Conservation (phyloP, 2,888 invertebrate species). For the Caenorhabditis uteleia region DNA sequence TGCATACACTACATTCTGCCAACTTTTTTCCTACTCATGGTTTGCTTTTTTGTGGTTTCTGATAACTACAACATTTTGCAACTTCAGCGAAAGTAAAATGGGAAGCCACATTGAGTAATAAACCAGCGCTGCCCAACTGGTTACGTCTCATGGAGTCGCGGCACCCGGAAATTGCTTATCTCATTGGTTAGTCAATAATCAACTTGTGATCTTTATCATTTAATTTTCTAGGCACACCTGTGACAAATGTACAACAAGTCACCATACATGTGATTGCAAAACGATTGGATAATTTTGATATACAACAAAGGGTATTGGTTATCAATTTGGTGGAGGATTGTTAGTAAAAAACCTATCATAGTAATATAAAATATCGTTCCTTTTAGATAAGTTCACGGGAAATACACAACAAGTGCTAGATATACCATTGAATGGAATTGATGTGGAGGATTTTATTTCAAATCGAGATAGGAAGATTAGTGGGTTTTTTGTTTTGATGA, state of each 20-base stretch:
- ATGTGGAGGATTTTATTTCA: slow-evolving; percentile 63
- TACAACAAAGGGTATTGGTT: slow-evolving; percentile 57
- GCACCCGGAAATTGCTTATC: slow-evolving; percentile 64
- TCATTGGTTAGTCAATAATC: slow-evolving; percentile 39
- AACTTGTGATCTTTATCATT: background rate
- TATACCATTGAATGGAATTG: slow-evolving; percentile 56
- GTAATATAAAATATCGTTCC: background rate
- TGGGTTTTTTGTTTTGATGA: slow-evolving; percentile 9
- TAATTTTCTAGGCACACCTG: slow-evolving; percentile 56
- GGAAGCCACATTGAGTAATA: slow-evolving; percentile 63
- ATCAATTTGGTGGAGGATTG: slow-evolving; percentile 60
- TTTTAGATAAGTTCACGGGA: slow-evolving; percentile 36
- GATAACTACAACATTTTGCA: background rate
- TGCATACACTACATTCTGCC: slow-evolving; percentile 65
- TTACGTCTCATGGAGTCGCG: slow-evolving; percentile 60
- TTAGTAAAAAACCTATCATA: slow-evolving; percentile 18
- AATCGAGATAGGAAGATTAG: slow-evolving; percentile 48
- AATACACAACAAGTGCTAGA: slow-evolving; percentile 59
- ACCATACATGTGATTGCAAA: slow-evolving; percentile 66
- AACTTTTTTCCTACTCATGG: slow-evolving; percentile 62
- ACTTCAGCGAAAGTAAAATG: slow-evolving; percentile 66
- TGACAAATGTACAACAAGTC: slow-evolving; percentile 58
- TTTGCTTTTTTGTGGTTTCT: slow-evolving; percentile 11
- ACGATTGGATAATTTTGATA: slow-evolving; percentile 61
- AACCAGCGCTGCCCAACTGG: slow-evolving; percentile 66